Percentiles rank a stretch among this genome's conserved stretches.
These are phyloP conservation scores for Halcyon senegalensis DNA, from an alignment of 2,113 vertebrate genomes.

Conservation along the genomic window DNA sequence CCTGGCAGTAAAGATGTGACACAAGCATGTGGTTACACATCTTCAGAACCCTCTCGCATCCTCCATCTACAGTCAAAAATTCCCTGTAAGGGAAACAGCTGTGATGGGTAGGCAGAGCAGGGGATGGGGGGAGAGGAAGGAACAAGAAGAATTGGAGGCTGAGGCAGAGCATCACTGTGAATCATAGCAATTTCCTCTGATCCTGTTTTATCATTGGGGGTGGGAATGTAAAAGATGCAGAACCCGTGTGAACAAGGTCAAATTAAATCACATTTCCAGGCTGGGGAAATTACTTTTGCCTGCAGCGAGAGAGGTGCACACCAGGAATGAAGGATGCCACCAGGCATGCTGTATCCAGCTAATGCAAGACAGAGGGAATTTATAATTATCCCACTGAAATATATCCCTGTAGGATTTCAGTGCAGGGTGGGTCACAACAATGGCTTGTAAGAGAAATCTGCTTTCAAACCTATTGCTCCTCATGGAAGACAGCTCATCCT, in stretches of 20 bases:
- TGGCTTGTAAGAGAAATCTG: slow-evolving; percentile 5
- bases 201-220: slow-evolving; percentile 61
- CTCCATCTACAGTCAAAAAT: background rate
- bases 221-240: slow-evolving; percentile 65
- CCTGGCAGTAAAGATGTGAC: background rate
- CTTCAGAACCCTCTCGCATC: background rate
- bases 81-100: background rate
- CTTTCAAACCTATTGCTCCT: slow-evolving; percentile 22
- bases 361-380: slow-evolving; percentile 55
- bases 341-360: slow-evolving; percentile 53
- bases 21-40: background rate
- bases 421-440: background rate
- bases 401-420: slow-evolving; percentile 33
- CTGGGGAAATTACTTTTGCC: slow-evolving; percentile 76
- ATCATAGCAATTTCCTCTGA: slow-evolving; percentile 64
- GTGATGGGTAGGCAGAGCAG: background rate
- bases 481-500: background rate
- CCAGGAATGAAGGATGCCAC: slow-evolving; percentile 58
- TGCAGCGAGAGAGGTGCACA: slow-evolving; percentile 65
- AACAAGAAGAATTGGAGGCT: slow-evolving; percentile 24
- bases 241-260: slow-evolving; percentile 72
- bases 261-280: slow-evolving; percentile 75
- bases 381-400: slow-evolving; percentile 69
- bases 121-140: background rate
- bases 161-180: slow-evolving; percentile 40